Percentiles rank a stretch among this genome's conserved stretches.
Conservation (phyloP, 2,113 vertebrate species). For the Ageneiosus marmoratus region DNA sequence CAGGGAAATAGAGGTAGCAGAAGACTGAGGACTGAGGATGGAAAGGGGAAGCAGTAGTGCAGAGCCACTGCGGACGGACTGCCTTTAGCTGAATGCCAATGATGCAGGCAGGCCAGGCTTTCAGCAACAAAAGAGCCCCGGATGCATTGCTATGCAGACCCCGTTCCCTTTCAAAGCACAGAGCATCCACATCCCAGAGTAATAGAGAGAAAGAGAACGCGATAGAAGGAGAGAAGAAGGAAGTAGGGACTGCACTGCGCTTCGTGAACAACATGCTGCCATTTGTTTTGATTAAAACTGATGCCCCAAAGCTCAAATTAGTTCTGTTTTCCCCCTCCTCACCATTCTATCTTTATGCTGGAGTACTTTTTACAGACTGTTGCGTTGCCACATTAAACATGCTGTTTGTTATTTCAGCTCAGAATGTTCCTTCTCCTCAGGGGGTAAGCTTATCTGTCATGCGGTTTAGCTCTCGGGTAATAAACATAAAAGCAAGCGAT, state of each 20-base stretch:
- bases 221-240: conserved; percentile 11
- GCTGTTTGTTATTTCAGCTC: conserved; percentile 36
- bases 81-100: conserved; percentile 38
- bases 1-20: not conserved
- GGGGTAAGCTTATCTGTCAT: conserved; percentile 28
- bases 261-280: conserved; percentile 1
- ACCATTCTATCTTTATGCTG: conserved; percentile 22
- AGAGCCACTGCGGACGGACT: not conserved
- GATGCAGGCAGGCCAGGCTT: not conserved
- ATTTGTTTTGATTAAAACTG: conserved; percentile 38
- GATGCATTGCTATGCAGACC: conserved; percentile 27
- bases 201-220: not conserved
- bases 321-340: conserved; percentile 11
- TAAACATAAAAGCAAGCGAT: conserved; percentile 26
- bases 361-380: conserved; percentile 27
- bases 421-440: conserved; percentile 9
- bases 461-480: conserved; percentile 18
- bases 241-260: conserved; percentile 3
- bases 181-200: conserved; percentile 17
- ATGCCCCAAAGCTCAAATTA: conserved; percentile 32
- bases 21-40: not conserved
- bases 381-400: conserved; percentile 37
- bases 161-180: conserved; percentile 7
- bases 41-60: not conserved
- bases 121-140: not conserved